Evolutionary conservation across 1,140 invertebrate genomes (phyloP).

Genomic region (Sitophilus oryzae): DNA sequence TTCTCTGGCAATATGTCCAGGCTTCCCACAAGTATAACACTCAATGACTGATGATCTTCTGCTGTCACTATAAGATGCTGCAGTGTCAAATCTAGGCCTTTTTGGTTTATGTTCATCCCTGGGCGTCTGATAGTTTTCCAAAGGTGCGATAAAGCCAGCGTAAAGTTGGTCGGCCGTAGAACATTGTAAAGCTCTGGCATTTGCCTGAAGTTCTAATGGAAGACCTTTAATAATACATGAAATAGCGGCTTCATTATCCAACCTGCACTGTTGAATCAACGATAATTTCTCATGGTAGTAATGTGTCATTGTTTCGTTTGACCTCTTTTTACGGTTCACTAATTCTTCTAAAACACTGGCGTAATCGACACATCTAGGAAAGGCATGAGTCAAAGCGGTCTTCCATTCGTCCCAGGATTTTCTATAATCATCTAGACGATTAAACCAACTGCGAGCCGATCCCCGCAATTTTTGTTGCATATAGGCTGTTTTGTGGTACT

Average conservation of each 20-base stretch:
- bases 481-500: background rate
- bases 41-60: too few species aligned
- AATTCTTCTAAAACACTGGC: constrained; percentile 16
- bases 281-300: constrained; percentile 39
- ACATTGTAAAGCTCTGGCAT: constrained; percentile 36
- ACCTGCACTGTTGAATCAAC: constrained; percentile 36
- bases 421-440: constrained; percentile 3
- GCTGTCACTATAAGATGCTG: too few species aligned
- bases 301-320: constrained; percentile 19
- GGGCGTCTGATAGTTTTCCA: too few species aligned
- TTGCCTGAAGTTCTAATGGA: constrained; percentile 32
- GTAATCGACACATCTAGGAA: constrained; percentile 18
- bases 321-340: constrained; percentile 10
- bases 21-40: too few species aligned
- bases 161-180: constrained; percentile 32
- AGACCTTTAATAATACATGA: constrained; percentile 39
- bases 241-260: constrained; percentile 29
- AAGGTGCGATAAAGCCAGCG: constrained; percentile 27
- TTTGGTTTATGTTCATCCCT: too few species aligned
- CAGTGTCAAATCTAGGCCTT: too few species aligned
- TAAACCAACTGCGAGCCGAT: background rate
- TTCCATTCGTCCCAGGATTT: constrained; percentile 4
- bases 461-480: constrained; percentile 2
- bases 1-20: too few species aligned
- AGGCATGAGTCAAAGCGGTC: background rate